Conservation (phyloP, 64 coral and sea anemone species). For the Actinia equina region DNA sequence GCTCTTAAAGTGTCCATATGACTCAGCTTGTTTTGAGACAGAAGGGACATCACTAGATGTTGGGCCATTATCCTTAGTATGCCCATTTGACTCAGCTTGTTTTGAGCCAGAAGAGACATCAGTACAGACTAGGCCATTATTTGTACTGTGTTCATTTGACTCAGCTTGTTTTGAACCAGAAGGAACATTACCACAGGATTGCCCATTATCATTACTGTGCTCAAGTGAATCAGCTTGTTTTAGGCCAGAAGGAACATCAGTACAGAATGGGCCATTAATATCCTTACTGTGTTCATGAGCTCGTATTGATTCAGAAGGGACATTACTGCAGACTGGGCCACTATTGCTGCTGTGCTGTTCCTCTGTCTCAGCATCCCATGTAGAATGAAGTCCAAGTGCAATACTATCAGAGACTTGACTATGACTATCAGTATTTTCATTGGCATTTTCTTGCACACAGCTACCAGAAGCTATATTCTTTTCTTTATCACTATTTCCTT, state of each 20-base stretch:
- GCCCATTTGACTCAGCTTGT: neutral
- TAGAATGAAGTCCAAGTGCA: neutral
- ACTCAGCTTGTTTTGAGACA: neutral
- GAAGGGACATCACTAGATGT: neutral
- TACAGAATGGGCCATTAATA: neutral
- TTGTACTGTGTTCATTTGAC: neutral
- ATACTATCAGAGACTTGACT: neutral
- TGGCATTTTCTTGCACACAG: neutral
- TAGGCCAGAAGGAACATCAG: neutral
- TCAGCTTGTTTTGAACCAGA: too few species aligned
- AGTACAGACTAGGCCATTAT: neutral
- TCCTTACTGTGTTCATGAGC: neutral
- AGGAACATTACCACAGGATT: too few species aligned
- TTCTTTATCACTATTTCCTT: neutral
- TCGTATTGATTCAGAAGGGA: neutral
- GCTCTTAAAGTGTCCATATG: neutral
- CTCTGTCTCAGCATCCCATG: neutral
- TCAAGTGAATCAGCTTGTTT: too few species aligned
- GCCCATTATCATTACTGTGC: too few species aligned
- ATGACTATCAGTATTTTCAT: neutral
- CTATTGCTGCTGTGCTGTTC: neutral
- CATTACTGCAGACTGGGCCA: neutral
- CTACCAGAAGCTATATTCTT: neutral
- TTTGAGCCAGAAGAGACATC: neutral
- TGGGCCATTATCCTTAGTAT: neutral